Evolutionary conservation across 2,113 vertebrate genomes (phyloP), one percentile per base, ranked within the genome.

Genomic region (Phylloscopus whistleri): DNA sequence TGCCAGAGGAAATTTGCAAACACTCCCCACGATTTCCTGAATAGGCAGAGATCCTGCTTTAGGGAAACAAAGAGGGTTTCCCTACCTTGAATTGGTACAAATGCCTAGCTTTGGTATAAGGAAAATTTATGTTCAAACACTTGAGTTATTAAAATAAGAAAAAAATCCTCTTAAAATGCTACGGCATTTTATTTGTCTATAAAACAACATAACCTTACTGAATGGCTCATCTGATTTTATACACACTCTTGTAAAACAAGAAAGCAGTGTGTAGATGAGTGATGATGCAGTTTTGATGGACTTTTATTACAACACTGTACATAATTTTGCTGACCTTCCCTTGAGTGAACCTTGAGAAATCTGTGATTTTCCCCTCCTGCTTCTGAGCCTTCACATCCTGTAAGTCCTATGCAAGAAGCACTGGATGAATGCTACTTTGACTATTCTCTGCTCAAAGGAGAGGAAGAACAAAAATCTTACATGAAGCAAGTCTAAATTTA

Each of bases 151-250:
- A 92, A 81, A 84, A 86, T 7, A n/a, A 58, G 18, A 15, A 31
- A 90, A 48, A 83, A 68, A 18, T 0, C 4, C 21, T 80, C 87
- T 77, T 77, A 69, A 93, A 88, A 82, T 31, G 9, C 62, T 58
- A 74, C 0, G 31, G 16, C 26, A 48, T 74, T 90, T 97, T 87
- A 94, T 87, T 94, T 94, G 68, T 92, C 89, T 90, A 70, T 90
- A 93, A 86, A 92, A 16, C 11, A 70, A 49, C 7, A 67, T 15
- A 93, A 89, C 49, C 76, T 75, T 67, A 84, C 28, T 91, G 80
- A 92, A 89, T 13, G n/a, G 66, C 58, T 91, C 56, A 14, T 70
- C 75, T 48, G 46, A 63, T 95, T 94, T 92, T 76, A 92, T 10
- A 91, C 27, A 56, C n/a, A 17, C 17, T 66, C 87, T 37, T 92